Conservation (phyloP, 2,888 invertebrate genomes). For the Brachypalpus laphriformis region DNA sequence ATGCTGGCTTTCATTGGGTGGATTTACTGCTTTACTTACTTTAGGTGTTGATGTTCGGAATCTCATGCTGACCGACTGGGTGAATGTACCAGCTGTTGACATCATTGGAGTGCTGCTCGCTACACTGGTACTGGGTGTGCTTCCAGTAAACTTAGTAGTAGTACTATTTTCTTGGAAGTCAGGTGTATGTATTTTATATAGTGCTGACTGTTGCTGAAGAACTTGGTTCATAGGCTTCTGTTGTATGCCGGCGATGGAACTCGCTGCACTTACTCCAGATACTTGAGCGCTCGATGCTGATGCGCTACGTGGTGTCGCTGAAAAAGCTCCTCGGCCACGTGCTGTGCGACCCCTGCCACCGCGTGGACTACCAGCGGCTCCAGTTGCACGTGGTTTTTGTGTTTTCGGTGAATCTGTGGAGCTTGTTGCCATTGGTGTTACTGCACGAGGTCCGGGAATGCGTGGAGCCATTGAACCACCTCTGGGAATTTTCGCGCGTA, state of each 20-base stretch:
- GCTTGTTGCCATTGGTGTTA: slow-evolving; percentile 2
- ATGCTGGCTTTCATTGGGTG: slow-evolving; percentile 39
- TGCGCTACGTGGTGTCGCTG: slow-evolving; percentile 15
- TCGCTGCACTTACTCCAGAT: slow-evolving; percentile 72
- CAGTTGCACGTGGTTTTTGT: slow-evolving; percentile 30
- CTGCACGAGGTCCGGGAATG: background rate
- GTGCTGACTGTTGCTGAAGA: slow-evolving; percentile 41
- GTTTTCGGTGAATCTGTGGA: slow-evolving; percentile 10
- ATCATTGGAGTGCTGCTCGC: slow-evolving; percentile 24
- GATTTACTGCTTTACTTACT: background rate
- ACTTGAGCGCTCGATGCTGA: slow-evolving; percentile 58
- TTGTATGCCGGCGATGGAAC: background rate
- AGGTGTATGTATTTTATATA: slow-evolving; percentile 40
- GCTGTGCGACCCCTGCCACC: slow-evolving; percentile 45
- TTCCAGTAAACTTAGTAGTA: slow-evolving; percentile 31
- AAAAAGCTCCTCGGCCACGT: slow-evolving; percentile 37
- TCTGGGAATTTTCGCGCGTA: slow-evolving; percentile 59
- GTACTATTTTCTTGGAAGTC: slow-evolving; percentile 33
- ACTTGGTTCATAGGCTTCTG: slow-evolving; percentile 37
- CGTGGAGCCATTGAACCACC: slow-evolving; percentile 20
- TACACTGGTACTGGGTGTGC: background rate
- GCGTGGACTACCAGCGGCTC: slow-evolving; percentile 2
- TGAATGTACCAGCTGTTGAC: slow-evolving; percentile 29
- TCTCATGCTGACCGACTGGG: slow-evolving; percentile 21
- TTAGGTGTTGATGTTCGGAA: slow-evolving; percentile 27